Percentiles rank a stretch among this genome's conserved stretches.
These are phyloP conservation scores for Macrophya annulata DNA, from an alignment of 2,888 invertebrate genomes.

Conservation along the genomic window DNA sequence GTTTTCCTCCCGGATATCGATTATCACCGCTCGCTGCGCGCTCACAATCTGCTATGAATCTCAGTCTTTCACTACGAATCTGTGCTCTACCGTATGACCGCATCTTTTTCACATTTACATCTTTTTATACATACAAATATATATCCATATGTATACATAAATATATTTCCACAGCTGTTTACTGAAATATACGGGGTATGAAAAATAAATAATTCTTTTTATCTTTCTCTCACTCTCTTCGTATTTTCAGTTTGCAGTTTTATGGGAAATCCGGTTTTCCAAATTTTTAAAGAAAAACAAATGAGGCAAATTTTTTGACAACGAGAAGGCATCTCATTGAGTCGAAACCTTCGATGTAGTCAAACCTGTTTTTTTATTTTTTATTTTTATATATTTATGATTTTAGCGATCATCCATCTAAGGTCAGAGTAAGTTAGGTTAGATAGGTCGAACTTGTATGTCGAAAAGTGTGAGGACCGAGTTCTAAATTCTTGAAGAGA, in stretches of 20 bases:
- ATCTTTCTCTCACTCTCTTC: neutral
- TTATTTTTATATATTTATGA: constrained; percentile 41
- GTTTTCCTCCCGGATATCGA: constrained; percentile 52
- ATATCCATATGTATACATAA: neutral
- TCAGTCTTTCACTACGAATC: constrained; percentile 38
- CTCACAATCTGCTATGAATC: constrained; percentile 55
- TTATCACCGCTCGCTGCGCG: constrained; percentile 52
- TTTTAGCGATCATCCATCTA: constrained; percentile 33
- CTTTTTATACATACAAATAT: neutral
- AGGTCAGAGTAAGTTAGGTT: neutral
- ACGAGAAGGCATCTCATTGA: neutral
- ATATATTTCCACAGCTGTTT: neutral
- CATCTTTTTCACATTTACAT: constrained; percentile 37
- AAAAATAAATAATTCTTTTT: neutral
- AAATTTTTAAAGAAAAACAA: neutral
- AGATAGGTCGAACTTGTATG: neutral
- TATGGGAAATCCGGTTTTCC: neutral
- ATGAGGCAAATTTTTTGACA: too few relatives aligned
- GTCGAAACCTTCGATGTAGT: neutral
- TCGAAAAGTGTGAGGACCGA: constrained; percentile 18
- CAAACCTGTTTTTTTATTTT: constrained; percentile 27
- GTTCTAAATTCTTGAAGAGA: constrained; percentile 51
- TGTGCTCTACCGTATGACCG: neutral
- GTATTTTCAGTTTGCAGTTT: neutral
- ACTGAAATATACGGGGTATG: neutral